Percentiles rank a stretch among this genome's conserved stretches.
Evolutionary conservation across 2,113 vertebrate species (phyloP).

Genomic region (Lamprotornis superbus): DNA sequence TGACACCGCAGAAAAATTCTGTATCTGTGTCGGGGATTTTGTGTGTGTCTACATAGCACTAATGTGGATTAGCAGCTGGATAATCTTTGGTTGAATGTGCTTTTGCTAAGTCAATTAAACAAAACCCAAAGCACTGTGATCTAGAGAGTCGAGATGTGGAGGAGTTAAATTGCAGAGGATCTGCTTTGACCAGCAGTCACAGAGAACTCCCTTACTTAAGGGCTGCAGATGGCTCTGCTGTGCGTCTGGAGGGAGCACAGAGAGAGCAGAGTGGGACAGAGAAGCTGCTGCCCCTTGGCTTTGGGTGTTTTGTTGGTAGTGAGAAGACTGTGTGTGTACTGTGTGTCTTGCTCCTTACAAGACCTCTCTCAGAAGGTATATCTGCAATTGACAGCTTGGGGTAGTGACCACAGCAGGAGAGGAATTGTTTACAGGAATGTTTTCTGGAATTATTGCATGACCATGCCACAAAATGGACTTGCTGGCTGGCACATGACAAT

Average conservation of each 20-base stretch:
- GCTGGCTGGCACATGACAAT: not conserved
- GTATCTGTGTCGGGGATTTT: not conserved
- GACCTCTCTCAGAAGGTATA: not conserved
- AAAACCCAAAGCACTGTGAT: not conserved
- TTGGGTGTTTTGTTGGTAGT: not conserved
- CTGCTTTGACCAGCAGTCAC: not conserved
- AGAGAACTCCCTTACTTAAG: not conserved
- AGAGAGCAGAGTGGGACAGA: not conserved
- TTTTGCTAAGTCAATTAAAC: conserved; percentile 51
- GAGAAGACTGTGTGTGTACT: not conserved
- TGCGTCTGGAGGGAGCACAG: not conserved
- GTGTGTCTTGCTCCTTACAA: not conserved
- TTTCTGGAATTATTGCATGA: not conserved
- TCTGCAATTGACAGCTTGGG: not conserved
- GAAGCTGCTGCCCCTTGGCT: not conserved
- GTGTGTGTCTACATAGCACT: not conserved
- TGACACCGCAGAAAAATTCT: not conserved
- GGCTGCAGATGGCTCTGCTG: not conserved
- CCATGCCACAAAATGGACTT: not conserved
- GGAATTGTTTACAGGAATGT: not conserved
- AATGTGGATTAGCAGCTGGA: conserved; percentile 9
- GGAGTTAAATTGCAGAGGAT: not conserved
- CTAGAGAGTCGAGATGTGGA: not conserved
- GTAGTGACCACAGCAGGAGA: not conserved
- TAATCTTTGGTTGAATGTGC: conserved; percentile 46